Evolutionary conservation across 2,888 invertebrate species (phyloP), one percentile per base, ranked within the genome.

Genomic region (Nemurella pictetii): DNA sequence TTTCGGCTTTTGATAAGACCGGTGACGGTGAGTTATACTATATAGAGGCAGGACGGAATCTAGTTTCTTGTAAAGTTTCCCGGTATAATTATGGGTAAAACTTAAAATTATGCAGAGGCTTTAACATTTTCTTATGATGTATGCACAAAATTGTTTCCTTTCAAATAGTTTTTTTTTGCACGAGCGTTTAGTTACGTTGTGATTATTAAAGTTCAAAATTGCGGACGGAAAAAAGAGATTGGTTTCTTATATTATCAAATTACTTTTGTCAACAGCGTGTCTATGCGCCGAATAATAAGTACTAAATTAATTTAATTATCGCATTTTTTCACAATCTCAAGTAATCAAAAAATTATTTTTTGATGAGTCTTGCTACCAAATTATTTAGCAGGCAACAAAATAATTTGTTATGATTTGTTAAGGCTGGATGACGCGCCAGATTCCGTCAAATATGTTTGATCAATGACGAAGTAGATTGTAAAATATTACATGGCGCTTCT

Each of bases 361-460:
- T 75, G 75, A 75, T 75, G 26, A 75, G 75, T 75, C 28, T 75
- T 75, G 27, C 27, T 28, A 75, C 75, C 75, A 75, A 75, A 75
- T 75, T 75, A 75, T 75, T 75, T 28, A 75, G 75, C 75, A 75
- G 28, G 55, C 75, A 27, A 75, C 75, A 27, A 75, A 75, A 75
- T 28, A 75, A 75, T 75, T 15, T 75, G 75, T 27, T 27, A 26
- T 27, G 28, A 75, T 75, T 75, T 75, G 75, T 75, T 75, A 26
- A 27, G 75, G 27, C 75, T 75, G 5, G 75, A 75, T 75, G 75
- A 75, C 75, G 28, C n/a, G 75, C 26, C 27, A 75, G 28, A 75
- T 75, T 75, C 75, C 27, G 26, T 75, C 75, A 28, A 75, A 27
- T 27, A 27, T 28, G 26, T 75, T 75, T 75, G 28, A 75, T 75